These are phyloP conservation scores for Magallana gigas DNA, from an alignment of 1,140 invertebrate genomes.

Conservation along the genomic window DNA sequence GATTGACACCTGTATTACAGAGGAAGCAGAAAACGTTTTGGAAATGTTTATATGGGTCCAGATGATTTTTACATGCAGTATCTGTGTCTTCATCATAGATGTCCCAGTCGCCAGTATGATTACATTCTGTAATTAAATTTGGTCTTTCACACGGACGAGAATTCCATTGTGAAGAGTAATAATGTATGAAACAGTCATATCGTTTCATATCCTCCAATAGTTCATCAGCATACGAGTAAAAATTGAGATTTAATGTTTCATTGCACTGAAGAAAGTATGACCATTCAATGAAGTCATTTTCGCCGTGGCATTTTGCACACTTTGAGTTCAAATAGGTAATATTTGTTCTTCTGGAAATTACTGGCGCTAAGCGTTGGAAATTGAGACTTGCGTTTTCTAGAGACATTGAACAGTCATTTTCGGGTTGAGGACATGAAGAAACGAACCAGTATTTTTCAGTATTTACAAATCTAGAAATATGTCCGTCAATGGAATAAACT, in stretches of 20 bases:
- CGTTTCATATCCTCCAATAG: background rate
- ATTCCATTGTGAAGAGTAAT: background rate
- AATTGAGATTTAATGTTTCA: background rate
- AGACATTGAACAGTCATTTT: too few relatives aligned
- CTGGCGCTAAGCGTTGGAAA: too few relatives aligned
- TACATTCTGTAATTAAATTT: background rate
- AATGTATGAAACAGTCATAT: background rate
- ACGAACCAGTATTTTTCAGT: too few relatives aligned
- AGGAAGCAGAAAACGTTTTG: slow-evolving; percentile 28
- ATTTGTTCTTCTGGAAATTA: too few relatives aligned
- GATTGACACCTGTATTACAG: background rate
- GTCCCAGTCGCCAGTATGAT: slow-evolving; percentile 11
- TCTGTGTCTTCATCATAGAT: slow-evolving; percentile 6
- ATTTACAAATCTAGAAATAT: too few relatives aligned
- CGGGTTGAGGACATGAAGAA: too few relatives aligned
- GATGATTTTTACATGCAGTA: background rate
- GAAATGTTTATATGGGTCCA: background rate
- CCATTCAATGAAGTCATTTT: too few relatives aligned
- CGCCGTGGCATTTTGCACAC: too few relatives aligned
- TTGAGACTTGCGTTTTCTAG: too few relatives aligned
- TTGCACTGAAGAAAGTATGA: too few relatives aligned
- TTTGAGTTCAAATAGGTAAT: too few relatives aligned
- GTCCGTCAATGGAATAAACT: too few relatives aligned
- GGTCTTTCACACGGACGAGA: background rate
- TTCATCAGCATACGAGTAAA: background rate